Evolutionary conservation across 2,113 vertebrate genomes (phyloP), one percentile per base, ranked within the genome.

Genomic region (Python bivittatus): DNA sequence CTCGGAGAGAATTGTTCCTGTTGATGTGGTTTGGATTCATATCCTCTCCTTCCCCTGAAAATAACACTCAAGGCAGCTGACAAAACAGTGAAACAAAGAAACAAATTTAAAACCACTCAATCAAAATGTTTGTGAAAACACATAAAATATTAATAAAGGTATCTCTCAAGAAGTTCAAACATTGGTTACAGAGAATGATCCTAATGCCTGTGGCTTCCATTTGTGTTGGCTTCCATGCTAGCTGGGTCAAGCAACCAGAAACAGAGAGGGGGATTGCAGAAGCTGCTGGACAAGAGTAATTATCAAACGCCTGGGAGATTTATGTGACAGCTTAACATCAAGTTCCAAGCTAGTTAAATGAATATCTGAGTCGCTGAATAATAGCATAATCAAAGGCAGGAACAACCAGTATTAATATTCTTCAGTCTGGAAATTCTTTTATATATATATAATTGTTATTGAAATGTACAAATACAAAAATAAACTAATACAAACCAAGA

Each of bases 371-470:
- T 94, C 88, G 90, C 4, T 90, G 25, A 92, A 89, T 68, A 87
- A 42, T 25, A 29, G 17, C 23, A 86, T 33, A 84, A 84, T 22
- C 15, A 54, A 92, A 95, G 60, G 12, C 60, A 64, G 85, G 90
- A 92, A 90, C 33, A 91, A 85, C 0, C 4, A 52, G 44, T 15
- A 48, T 48, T 95, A 84, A 84, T 27, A 54, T 72, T 92, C 68
- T 93, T 94, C 93, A 94, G 29, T 84, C 89, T 94, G 85, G 20
- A 93, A 48, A n/a, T n/a, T n/a, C n/a, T n/a, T n/a, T n/a, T n/a
- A n/a, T n/a, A n/a, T n/a, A n/a, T n/a, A n/a, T n/a, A n/a, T n/a
- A n/a, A n/a, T n/a, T n/a, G n/a, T n/a, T n/a, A n/a, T n/a, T n/a
- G n/a, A n/a, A n/a, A n/a, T n/a, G n/a, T n/a, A n/a, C n/a, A n/a